phyloP scores from a whole-genome alignment of 37 sponge, comb jelly and placozoan genomes.

The Agelas oroides region DNA sequence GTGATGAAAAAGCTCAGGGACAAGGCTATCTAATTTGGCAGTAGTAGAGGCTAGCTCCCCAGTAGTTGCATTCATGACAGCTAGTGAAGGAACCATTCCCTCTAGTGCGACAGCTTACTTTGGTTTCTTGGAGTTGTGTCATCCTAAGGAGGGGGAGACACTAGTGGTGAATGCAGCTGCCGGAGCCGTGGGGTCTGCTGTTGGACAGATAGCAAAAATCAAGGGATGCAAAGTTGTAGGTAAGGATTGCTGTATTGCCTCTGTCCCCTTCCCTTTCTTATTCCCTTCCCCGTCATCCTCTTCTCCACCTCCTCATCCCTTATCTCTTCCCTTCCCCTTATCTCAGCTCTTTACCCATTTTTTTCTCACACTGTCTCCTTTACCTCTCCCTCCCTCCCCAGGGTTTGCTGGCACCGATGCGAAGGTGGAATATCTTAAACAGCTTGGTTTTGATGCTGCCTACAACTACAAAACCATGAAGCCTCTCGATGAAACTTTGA shows the following conservation, averaged over 20 bases:
- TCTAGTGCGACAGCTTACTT: conserved; percentile 89
- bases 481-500: conserved; percentile 63
- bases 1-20: no score
- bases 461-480: conserved; percentile 91
- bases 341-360: no score
- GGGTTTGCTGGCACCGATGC: conserved; percentile 88
- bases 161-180: conserved; percentile 89
- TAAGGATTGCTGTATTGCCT: no score
- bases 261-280: no score
- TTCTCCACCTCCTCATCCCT: no score
- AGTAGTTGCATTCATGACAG: no score
- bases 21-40: no score
- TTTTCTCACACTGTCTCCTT: no score
- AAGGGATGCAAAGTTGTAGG: conserved; percentile 89
- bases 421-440: conserved; percentile 77
- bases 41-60: no score
- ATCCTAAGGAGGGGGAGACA: conserved; percentile 86
- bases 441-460: conserved; percentile 87
- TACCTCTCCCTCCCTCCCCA: background rate
- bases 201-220: conserved; percentile 88
- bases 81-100: no score
- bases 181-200: conserved; percentile 91
- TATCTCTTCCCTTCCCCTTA: no score
- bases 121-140: conserved; percentile 78
- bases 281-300: no score